Base-by-base conservation (phyloP, 2,888 invertebrate genomes). In the Anthrax anthrax region DNA sequence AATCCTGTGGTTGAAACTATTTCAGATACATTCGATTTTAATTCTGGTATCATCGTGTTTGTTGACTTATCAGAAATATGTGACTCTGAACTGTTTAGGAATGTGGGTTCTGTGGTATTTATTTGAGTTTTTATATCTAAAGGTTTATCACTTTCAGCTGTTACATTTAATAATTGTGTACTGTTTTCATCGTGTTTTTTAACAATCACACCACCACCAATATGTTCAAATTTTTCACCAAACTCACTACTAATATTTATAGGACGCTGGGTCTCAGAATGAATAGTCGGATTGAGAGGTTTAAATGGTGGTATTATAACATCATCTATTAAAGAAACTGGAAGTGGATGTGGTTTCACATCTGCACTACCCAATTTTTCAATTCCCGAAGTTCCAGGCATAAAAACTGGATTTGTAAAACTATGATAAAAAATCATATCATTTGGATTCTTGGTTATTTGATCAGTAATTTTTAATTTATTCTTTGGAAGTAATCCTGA, bases 291-390 rank as follows among this genome's bases (percentile, higher is more conserved):
- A 50, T 57, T 58, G 2, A 66, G 53, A 0, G 66, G 65, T n/a
- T 57, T 62, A 14, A 66, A 64, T 0, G 58, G 58, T 0, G 67
- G 65, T 18, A 65, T 54, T 1, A 67, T 58, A 1, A 63, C 63
- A 19, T 67, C 67, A 47, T 67, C 68, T 10, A 67, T 58, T 3
- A 64, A 48, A 1, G 81, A 77, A 12, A 81, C 78, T 1, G 81
- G 81, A 51, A 81, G 67, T 9, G 80, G 80, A 63, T 80, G 80
- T 12, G 80, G 76, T 57, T 75, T 76, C 0, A 79, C 73, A 49
- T 74, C 74, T 36, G 73, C 74, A 0, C 73, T 71, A 2, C 80
- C 80, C 47, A 81, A 65, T 17, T 73, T 73, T 62, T 80, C 78
- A 58, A 76, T 75, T 54, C 76, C 74, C 53, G 75, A 73, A 9